These are phyloP conservation scores for Panagrolaimus sp. DNA, from an alignment of 1,140 invertebrate genomes.

Conservation along the genomic window DNA sequence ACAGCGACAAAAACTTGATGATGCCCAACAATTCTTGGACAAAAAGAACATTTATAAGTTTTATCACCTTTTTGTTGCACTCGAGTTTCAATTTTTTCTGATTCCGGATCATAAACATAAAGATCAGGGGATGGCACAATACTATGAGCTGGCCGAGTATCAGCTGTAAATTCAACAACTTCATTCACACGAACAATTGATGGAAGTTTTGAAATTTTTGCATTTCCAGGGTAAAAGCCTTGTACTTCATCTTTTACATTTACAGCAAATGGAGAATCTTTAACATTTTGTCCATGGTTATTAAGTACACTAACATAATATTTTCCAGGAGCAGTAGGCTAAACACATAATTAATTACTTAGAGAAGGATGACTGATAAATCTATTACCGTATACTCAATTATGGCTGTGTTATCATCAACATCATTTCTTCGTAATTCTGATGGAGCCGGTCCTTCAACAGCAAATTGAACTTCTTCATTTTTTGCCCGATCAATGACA, in stretches of 20 bases:
- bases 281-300: conserved; percentile 6
- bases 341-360: not conserved
- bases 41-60: conserved; percentile 1
- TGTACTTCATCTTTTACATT: not conserved
- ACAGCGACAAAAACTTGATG: conserved; percentile 8
- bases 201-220: conserved; percentile 1
- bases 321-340: conserved; percentile 7
- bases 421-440: not conserved
- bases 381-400: not conserved
- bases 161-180: conserved; percentile 7
- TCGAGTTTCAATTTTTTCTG: conserved; percentile 6
- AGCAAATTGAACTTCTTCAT: conserved; percentile 13
- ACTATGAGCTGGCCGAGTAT: conserved; percentile 6
- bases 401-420: not conserved
- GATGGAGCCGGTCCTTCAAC: conserved; percentile 8
- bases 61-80: conserved; percentile 9
- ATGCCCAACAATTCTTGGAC: conserved; percentile 8
- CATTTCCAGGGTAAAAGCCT: conserved; percentile 1
- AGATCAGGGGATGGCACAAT: not conserved
- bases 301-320: conserved; percentile 5
- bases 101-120: conserved; percentile 3
- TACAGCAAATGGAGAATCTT: not conserved
- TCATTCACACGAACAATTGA: conserved; percentile 12
- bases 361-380: not conserved
- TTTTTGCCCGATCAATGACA: conserved; percentile 4